Base-by-base conservation (phyloP, 1,140 invertebrate species). In the Caenorhabditis inopinata region DNA sequence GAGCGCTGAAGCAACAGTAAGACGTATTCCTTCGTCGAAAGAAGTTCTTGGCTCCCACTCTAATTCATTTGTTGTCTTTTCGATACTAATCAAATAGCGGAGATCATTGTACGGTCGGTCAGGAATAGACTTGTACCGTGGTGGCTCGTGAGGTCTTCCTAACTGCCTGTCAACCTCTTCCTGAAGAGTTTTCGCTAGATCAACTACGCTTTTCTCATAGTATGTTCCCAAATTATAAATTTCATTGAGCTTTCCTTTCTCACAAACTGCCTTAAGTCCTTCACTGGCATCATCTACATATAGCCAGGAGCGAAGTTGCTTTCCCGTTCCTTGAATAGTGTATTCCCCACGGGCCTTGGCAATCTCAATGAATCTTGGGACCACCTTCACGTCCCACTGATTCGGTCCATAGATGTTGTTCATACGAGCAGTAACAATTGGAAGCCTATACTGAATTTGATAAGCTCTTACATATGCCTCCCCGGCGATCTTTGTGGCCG, bases 361-460 rank as follows among this genome's bases (percentile, higher is more conserved):
- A 51, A 89, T 83, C 76, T 87, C 83, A 45, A 89, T 89, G 78
- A 89, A 89, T 29, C 88, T 83, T 14, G 88, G 88, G 76, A 89
- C 88, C 4, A 89, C 74, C 85, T 87, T 58, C 5, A 87, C 87
- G 45, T 89, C 84, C 87, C 88, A 89, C 78, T 89, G 89, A 74
- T 89, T 86, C n/a, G 89, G 89, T 12, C 89, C 89, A 76, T 89
- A 89, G 35, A 89, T 88, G 79, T 90, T 89, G 82, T 89, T 89
- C 35, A 89, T 85, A 9, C 89, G 80, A 7, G 88, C 82, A 16
- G 87, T 89, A 3, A 89, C 83, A 76, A 89, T 86, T 9, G 89
- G 89, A 42, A 89, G 81, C 46, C 82, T 76, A 76, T 81, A 83
- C 42, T 51, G 35, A 35, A 77, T 23, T 48, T 82, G 86, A 62